These are phyloP conservation scores for Archegozetes longisetosus DNA, from an alignment of 1,140 invertebrate genomes.

Conservation along the genomic window DNA sequence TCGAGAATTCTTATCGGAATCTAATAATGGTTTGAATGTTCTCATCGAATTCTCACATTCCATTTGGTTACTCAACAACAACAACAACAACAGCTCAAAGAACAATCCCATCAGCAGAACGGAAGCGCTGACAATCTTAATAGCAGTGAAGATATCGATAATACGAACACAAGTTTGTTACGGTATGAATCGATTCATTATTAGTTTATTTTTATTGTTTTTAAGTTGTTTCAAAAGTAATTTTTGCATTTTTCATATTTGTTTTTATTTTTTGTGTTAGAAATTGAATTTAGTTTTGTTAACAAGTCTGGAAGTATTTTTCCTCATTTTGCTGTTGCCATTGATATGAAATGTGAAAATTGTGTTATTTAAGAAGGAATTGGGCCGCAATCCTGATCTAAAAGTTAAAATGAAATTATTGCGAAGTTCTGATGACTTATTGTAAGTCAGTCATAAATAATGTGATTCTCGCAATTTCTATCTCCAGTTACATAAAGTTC, in stretches of 20 bases:
- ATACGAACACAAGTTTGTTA: not conserved
- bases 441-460: too few species aligned
- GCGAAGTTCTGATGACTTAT: too few species aligned
- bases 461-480: too few species aligned
- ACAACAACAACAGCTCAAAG: slow-evolving; percentile 8
- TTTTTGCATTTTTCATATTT: not conserved
- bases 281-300: too few species aligned
- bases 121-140: slow-evolving; percentile 1
- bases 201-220: not conserved
- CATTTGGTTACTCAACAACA: slow-evolving; percentile 55
- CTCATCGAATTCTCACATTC: slow-evolving; percentile 89
- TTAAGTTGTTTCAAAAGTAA: too few species aligned
- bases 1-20: slow-evolving; percentile 86
- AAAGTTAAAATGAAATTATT: too few species aligned
- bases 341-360: too few species aligned
- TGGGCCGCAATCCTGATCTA: too few species aligned
- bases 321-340: too few species aligned
- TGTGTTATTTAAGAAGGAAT: too few species aligned
- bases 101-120: not conserved
- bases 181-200: not conserved
- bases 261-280: not conserved
- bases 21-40: slow-evolving; percentile 87
- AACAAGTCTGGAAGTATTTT: too few species aligned
- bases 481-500: too few species aligned
- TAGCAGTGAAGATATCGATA: not conserved